Evolutionary conservation across 2,113 vertebrate species (phyloP).

Genomic region (Melospiza melodia): DNA sequence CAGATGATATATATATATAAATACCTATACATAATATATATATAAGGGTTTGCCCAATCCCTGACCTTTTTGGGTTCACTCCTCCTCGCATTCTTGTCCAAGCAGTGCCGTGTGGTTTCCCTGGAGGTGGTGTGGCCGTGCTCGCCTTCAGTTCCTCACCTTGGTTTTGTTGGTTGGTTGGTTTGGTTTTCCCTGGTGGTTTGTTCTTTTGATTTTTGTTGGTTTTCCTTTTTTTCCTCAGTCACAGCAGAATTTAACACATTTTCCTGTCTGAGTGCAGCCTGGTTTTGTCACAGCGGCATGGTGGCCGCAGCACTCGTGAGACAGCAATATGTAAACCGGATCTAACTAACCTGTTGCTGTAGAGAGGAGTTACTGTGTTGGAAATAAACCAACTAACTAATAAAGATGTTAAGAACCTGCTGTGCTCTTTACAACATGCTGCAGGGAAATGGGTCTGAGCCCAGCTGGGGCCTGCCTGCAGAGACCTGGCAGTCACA

Average conservation of each 20-base stretch:
- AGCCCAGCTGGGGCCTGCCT: neutral
- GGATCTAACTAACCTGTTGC: slow-evolving; percentile 59
- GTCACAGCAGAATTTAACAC: neutral
- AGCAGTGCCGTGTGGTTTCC: slow-evolving; percentile 59
- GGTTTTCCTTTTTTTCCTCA: neutral
- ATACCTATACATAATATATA: slow-evolving; percentile 74
- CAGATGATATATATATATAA: slow-evolving; percentile 73
- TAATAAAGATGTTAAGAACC: slow-evolving; percentile 74
- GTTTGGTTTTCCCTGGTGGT: slow-evolving; percentile 26
- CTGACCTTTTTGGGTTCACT: neutral
- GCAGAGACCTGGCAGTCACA: neutral
- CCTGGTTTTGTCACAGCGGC: slow-evolving; percentile 60
- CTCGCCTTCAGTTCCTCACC: neutral
- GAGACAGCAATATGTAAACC: slow-evolving; percentile 59
- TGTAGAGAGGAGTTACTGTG: slow-evolving; percentile 72
- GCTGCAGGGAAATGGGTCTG: neutral
- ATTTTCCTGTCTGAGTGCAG: slow-evolving; percentile 49
- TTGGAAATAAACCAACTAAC: slow-evolving; percentile 61
- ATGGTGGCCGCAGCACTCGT: slow-evolving; percentile 36
- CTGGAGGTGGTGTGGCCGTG: slow-evolving; percentile 49
- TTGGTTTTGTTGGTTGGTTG: neutral
- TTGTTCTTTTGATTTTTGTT: slow-evolving; percentile 14
- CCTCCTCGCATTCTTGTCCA: slow-evolving; percentile 16
- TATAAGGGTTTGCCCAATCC: slow-evolving; percentile 20
- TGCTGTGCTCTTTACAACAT: neutral